phyloP scores from a whole-genome alignment of 2,888 invertebrate genomes.

The Onchidella celtica region DNA sequence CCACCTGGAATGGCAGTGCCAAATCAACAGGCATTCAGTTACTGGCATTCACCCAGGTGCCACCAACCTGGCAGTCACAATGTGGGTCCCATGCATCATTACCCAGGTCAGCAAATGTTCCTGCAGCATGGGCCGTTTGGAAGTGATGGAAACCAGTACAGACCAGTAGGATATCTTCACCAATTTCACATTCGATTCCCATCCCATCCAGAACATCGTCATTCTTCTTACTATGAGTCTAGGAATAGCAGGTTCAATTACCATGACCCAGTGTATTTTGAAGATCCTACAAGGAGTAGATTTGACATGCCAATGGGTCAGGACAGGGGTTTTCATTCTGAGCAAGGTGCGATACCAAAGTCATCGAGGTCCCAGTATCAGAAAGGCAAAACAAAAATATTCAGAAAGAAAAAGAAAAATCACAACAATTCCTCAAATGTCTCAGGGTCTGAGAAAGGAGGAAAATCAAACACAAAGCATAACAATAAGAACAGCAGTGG shows the following conservation, averaged over 20 bases:
- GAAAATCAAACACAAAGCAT: not conserved
- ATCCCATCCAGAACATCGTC: constrained; percentile 1
- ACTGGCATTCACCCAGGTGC: not conserved
- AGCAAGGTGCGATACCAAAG: constrained; percentile 37
- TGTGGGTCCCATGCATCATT: constrained; percentile 19
- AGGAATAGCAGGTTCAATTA: constrained; percentile 17
- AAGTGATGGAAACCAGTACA: constrained; percentile 20
- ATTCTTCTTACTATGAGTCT: constrained; percentile 22
- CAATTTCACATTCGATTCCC: constrained; percentile 18
- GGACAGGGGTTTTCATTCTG: constrained; percentile 18
- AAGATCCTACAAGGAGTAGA: constrained; percentile 7
- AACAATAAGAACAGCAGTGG: not conserved
- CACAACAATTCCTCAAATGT: constrained; percentile 38
- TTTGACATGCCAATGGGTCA: not conserved
- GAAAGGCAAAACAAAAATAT: constrained; percentile 6
- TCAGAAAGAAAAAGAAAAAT: constrained; percentile 26
- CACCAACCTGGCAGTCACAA: not conserved
- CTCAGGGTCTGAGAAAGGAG: not conserved
- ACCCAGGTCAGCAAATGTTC: constrained; percentile 41
- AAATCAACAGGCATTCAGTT: constrained; percentile 10
- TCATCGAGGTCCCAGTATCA: not conserved
- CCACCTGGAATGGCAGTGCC: not conserved
- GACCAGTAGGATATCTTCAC: constrained; percentile 21
- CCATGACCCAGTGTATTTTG: constrained; percentile 25
- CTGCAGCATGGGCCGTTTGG: constrained; percentile 46